Evolutionary conservation across 92 coral and sea anemone species (phyloP).

Genomic region (Porites cylindrica): DNA sequence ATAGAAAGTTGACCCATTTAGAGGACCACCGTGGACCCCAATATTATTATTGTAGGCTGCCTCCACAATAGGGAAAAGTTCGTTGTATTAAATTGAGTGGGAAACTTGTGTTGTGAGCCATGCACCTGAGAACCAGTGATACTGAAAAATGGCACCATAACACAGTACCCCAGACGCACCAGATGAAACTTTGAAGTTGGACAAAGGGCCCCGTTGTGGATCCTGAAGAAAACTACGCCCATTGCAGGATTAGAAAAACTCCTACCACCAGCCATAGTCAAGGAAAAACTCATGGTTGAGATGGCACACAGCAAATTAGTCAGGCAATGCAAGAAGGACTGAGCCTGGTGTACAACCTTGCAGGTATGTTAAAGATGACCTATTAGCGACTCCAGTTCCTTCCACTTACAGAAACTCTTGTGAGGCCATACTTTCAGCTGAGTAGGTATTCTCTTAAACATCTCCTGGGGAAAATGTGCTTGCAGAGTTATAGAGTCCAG

Average conservation of each 20-base stretch:
- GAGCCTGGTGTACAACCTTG: constrained; percentile 19
- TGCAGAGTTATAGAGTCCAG: constrained; percentile 4
- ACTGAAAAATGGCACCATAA: constrained; percentile 19
- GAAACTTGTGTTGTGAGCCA: constrained; percentile 24
- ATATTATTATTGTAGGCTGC: neutral
- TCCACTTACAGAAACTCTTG: neutral
- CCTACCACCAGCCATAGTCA: neutral
- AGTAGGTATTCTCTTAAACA: neutral
- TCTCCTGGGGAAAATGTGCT: constrained; percentile 2
- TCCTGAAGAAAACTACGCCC: neutral
- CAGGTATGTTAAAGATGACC: constrained; percentile 36
- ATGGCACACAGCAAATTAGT: neutral
- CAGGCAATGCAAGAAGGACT: constrained; percentile 18
- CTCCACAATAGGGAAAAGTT: neutral
- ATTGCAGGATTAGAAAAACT: neutral
- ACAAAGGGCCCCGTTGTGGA: constrained; percentile 1
- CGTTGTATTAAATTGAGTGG: neutral
- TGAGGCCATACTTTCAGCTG: constrained; percentile 10
- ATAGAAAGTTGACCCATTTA: constrained; percentile 1
- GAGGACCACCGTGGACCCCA: neutral
- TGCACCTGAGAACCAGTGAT: constrained; percentile 32
- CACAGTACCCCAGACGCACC: constrained; percentile 38
- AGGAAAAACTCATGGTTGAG: neutral
- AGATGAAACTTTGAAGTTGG: constrained; percentile 19
- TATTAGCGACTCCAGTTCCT: constrained; percentile 36